phyloP scores from a whole-genome alignment of 2,113 vertebrate genomes.

The Microcebus griseorufus region DNA sequence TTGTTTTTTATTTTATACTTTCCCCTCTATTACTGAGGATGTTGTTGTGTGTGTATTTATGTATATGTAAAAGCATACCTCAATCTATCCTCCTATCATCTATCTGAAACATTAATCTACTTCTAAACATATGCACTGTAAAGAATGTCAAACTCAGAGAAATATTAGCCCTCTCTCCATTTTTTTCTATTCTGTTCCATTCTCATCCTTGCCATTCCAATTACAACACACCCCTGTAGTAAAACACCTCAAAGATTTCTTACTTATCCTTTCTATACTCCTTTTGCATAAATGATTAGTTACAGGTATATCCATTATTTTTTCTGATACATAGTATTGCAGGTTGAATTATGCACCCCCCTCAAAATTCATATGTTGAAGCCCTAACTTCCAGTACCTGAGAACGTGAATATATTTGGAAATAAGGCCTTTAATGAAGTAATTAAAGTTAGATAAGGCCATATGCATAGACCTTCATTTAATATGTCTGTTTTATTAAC shows the following conservation, averaged over 20 bases:
- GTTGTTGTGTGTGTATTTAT: not conserved
- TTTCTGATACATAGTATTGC: not conserved
- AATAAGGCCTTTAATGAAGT: not conserved
- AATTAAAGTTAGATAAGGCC: not conserved
- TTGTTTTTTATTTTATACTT: not conserved
- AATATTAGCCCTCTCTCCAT: not conserved
- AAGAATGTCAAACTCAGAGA: not conserved
- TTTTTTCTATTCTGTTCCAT: not conserved
- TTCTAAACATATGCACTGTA: not conserved
- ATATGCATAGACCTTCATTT: not conserved
- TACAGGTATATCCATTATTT: not conserved
- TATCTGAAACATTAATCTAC: not conserved
- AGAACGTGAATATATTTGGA: not conserved
- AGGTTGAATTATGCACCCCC: not conserved
- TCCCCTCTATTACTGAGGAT: not conserved
- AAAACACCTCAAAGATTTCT: not conserved
- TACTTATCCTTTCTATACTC: not conserved
- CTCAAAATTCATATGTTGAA: not conserved
- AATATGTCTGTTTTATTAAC: not conserved
- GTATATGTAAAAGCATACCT: not conserved
- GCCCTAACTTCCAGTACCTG: fast-evolving
- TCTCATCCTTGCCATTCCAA: fast-evolving
- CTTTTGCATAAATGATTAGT: not conserved
- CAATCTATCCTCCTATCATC: not conserved
- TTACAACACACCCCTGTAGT: not conserved